Evolutionary conservation across 2,113 vertebrate species (phyloP), one percentile per base, ranked within the genome.

Genomic region (Oncorhynchus gorbuscha): DNA sequence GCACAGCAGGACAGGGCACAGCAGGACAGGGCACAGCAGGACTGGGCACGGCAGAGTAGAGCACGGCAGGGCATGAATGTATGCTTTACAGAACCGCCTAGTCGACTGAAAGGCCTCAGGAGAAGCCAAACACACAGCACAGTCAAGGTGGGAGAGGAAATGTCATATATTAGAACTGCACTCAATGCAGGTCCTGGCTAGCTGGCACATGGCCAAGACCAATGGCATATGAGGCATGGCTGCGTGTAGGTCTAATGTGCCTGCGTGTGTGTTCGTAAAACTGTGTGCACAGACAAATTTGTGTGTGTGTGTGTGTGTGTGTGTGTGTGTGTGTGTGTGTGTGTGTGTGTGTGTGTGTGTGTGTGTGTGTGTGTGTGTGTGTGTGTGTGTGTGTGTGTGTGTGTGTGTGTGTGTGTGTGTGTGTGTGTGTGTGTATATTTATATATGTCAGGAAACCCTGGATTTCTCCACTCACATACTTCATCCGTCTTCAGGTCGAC

Each of bases 121-220:
- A 14, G 14, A 58, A 58, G 13, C 55, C 39, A 45, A 45, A 20
- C 55, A 58, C 61, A 51, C 59, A 55, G 51, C 84, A 45, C 28
- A 22, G n/a, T 9, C 32, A n/a, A 85, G 87, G 86, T 24, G 85
- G 77, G 80, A 87, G 79, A 4, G 77, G 85, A 91, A 88, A 91
- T 86, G 86, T 88, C 84, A 84, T 68, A 72, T 81, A 84, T 90
- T 85, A 84, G 76, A 81, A 76, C 26, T 49, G 24, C 49, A 51
- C 76, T 76, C 73, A 69, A 74, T 24, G 59, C 71, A 64, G 51
- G 24, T 13, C 49, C 73, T 91, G 87, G 14, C 14, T 18, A 55
- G 51, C 51, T 55, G 51, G 89, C 89, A 6, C 5, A 8, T 0
- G 77, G 61, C 87, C 83, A 87, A 85, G 74, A 61, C 59, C 59